Conservation (phyloP, 2,113 vertebrate species). For the Coturnix japonica region DNA sequence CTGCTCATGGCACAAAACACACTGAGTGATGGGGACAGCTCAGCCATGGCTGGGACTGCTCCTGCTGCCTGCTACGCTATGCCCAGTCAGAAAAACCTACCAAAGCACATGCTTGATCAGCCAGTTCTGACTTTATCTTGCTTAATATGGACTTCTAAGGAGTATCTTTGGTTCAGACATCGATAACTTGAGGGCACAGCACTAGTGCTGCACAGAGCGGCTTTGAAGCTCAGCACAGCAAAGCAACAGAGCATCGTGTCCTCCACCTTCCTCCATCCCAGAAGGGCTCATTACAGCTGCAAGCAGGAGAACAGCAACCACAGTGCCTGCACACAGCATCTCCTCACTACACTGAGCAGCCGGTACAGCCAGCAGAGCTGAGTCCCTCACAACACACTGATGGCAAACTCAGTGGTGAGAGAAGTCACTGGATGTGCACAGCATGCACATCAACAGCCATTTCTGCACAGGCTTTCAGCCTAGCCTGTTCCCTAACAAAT, state of each 20-base stretch:
- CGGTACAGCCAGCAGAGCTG: background rate
- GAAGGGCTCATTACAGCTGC: background rate
- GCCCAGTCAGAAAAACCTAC: background rate
- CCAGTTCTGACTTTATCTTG: background rate
- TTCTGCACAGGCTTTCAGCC: background rate
- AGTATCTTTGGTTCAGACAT: background rate
- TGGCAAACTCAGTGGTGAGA: rapidly evolving
- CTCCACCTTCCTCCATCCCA: background rate
- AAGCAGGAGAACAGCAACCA: background rate
- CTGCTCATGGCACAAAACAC: rapidly evolving
- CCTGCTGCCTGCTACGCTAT: background rate
- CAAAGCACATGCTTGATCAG: background rate
- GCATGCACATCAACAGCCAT: background rate
- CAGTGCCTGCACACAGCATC: rapidly evolving
- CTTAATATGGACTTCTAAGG: conserved; percentile 38
- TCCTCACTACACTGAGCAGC: background rate
- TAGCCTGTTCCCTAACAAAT: background rate
- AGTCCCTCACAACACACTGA: rapidly evolving
- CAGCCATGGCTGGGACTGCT: background rate
- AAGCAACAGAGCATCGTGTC: background rate
- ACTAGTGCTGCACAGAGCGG: background rate
- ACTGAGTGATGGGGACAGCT: rapidly evolving
- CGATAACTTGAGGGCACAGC: conserved; percentile 5
- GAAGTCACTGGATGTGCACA: background rate
- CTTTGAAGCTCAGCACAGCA: background rate